Evolutionary conservation across 2,113 vertebrate species (phyloP), one percentile per base, ranked within the genome.

Genomic region (Arvicanthis niloticus): DNA sequence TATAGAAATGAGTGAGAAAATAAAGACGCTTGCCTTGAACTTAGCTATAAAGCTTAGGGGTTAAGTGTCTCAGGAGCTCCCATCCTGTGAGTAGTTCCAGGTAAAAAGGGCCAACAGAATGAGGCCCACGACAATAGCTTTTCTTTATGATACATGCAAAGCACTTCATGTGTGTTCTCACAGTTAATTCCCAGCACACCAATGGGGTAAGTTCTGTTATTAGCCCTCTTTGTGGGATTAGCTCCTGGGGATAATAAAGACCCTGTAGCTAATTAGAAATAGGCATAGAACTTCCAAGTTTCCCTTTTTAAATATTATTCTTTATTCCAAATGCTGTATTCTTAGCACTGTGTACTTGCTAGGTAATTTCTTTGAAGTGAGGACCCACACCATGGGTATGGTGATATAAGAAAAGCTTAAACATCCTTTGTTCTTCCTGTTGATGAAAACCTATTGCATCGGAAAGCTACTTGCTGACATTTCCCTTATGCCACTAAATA

Each of bases 401-500:
- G 77, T 56, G 22, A n/a, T 60, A 88, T 3, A 89, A 93, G 62
- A 17, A 87, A 19, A 88, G 34, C 13, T 70, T 88, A 53, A 92
- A 53, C 26, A 19, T 72, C 73, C 72, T 48, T 72, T 88, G 58
- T 70, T 85, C 19, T 82, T 88, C 73, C 93, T 92, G 48, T n/a
- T 96, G 37, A 82, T 73, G 51, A 92, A 96, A 95, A 96, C 22
- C n/a, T 88, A n/a, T 76, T 37, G 34, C 29, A 67, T 17, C 65
- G 5, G 56, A 86, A 96, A 93, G 53, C 42, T 70, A 19, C 37
- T 40, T 75, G 24, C 45, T 89, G 89, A 70, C n/a, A 93, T 96
- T 94, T 80, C 78, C 58, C 80, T 96, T 76, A 53, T 2, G 60
- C 48, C 53, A 75, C 94, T 78, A 85, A 97, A 89, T 93, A 86